Evolutionary conservation across 2,888 invertebrate species (phyloP), one percentile per base, ranked within the genome.

Genomic region (Acanthacorydalis orientalis): DNA sequence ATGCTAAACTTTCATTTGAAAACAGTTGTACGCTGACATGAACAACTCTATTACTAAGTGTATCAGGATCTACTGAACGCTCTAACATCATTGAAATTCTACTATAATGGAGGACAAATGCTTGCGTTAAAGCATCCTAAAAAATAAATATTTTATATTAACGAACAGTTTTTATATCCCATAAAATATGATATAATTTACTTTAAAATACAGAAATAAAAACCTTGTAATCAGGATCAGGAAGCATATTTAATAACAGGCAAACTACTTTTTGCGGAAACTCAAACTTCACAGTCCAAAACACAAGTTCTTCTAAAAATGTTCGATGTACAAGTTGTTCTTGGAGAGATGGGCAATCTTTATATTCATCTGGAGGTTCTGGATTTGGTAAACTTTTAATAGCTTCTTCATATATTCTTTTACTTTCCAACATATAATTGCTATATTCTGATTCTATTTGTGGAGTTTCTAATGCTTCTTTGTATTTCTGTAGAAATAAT

Each of bases 241-340:
- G 95, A 58, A 97, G 70, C 83, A 97, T 87, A 62, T 93, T 92
- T 47, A 97, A 75, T 51, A 97, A 68, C 54, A 96, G 78, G 60
- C 95, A 96, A 46, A 96, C 95, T 48, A 97, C 77, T 62, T 91
- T 92, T 68, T 96, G 93, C 1, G 96, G 96, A 69, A 96, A 97
- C 67, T 96, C 93, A 65, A 87, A 92, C 63, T 89, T 89, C 51
- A 96, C 91, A 16, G 91, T 92, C 96, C 97, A 97, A 70, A 97
- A 96, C 56, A 96, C 88, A 54, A 97, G 76, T 70, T 97, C 97
- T 64, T 96, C 95, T 15, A 93, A 71, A 52, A 93, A 77, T 0
- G 88, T 90, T 56, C 77, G 78, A 66, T 93, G 91, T 33, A 79
- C 75, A 37, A 92, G 69, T 32, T 80, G 77, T 54, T 83, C 81